A percentile compares a stretch with the other conserved stretches of the same genome.
Conservation (phyloP, 2,888 invertebrate genomes). For the Anoplius nigerrimus region DNA sequence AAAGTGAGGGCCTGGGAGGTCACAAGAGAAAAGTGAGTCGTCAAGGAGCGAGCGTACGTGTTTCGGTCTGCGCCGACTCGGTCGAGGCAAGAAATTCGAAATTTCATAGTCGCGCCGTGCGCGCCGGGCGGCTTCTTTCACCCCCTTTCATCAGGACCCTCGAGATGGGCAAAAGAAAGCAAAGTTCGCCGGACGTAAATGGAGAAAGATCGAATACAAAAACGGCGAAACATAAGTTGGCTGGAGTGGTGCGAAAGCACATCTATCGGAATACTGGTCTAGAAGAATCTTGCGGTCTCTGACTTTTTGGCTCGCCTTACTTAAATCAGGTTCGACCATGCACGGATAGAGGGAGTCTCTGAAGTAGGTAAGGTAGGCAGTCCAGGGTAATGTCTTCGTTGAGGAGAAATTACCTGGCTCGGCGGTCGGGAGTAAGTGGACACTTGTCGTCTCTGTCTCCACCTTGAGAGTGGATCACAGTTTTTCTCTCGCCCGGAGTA, state of each 20-base stretch:
- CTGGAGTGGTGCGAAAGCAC: no score
- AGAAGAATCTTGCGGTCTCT: no score
- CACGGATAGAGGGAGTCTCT: conserved; percentile 23
- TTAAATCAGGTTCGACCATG: no score
- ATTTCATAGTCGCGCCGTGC: not conserved
- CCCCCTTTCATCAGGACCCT: not conserved
- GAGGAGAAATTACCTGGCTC: not conserved
- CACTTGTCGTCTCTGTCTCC: conserved; percentile 7
- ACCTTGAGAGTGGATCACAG: not conserved
- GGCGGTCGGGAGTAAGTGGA: conserved; percentile 7
- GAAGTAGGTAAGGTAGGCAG: conserved; percentile 23
- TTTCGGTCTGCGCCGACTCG: not conserved
- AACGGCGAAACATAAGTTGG: conserved; percentile 19
- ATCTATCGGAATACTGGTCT: no score
- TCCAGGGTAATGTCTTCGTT: conserved; percentile 25
- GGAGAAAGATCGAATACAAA: not conserved
- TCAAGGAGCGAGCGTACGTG: not conserved
- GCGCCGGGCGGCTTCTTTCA: not conserved
- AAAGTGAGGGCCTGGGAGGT: not conserved
- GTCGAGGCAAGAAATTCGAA: conserved; percentile 8
- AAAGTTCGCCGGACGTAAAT: conserved; percentile 2
- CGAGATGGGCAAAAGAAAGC: conserved; percentile 18
- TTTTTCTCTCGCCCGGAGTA: conserved; percentile 1
- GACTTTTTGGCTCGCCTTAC: no score
- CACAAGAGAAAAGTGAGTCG: not conserved